phyloP scores from a whole-genome alignment of 2,797 vertebrate species.

The Adelosebastes latens region DNA sequence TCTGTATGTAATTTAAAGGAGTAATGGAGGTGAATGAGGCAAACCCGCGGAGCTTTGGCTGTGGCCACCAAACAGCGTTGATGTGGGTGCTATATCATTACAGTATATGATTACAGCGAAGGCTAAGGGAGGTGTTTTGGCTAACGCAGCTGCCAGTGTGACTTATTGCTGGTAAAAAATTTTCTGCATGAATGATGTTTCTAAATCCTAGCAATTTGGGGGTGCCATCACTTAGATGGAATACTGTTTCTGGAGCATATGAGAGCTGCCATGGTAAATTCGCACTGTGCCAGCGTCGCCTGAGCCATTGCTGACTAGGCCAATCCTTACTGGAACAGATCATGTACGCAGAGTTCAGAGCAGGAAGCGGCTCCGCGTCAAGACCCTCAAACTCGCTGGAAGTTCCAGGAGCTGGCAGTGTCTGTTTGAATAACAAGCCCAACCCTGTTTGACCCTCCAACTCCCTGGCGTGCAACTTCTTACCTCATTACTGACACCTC shows the following conservation, averaged over 20 bases:
- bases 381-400: conserved; percentile 33
- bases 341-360: conserved; percentile 20
- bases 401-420: conserved; percentile 34
- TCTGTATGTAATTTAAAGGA: conserved; percentile 52
- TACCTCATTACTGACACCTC: conserved; percentile 70
- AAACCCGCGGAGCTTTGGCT: conserved; percentile 47
- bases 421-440: conserved; percentile 66
- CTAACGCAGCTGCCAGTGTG: conserved; percentile 41
- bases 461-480: conserved; percentile 58
- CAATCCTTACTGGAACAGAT: conserved; percentile 39
- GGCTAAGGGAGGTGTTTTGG: conserved; percentile 57
- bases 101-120: conserved; percentile 55
- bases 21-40: conserved; percentile 56
- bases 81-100: conserved; percentile 61
- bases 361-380: conserved; percentile 67
- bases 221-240: conserved; percentile 30
- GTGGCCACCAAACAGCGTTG: conserved; percentile 33
- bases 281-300: not conserved
- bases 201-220: conserved; percentile 45
- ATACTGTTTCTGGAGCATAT: conserved; percentile 24
- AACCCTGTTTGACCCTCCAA: conserved; percentile 59
- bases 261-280: conserved; percentile 43
- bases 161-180: conserved; percentile 51
- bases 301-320: conserved; percentile 24
- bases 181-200: conserved; percentile 50